Conservation (phyloP, 2,888 invertebrate species). For the Steinernema hermaphroditum region DNA sequence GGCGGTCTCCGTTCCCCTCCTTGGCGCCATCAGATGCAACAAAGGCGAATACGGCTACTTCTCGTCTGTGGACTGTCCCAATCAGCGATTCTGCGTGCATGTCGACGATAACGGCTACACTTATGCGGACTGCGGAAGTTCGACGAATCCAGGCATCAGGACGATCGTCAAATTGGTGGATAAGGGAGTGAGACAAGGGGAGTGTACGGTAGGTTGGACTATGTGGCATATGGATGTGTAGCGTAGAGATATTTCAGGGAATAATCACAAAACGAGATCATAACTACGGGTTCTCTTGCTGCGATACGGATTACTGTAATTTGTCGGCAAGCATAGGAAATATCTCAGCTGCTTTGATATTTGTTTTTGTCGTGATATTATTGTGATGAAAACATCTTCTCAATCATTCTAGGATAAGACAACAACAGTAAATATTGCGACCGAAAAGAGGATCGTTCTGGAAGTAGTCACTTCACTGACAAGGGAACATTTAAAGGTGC, state of each 20-base stretch:
- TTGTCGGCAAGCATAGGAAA: neutral
- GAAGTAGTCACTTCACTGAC: no score
- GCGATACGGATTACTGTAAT: neutral
- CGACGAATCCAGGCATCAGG: slow-evolving; percentile 5
- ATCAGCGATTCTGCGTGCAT: neutral
- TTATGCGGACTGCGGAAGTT: neutral
- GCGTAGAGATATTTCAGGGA: neutral
- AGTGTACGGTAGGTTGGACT: slow-evolving; percentile 6
- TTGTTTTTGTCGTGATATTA: no score
- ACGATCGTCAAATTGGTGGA: slow-evolving; percentile 2
- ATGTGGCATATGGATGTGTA: neutral
- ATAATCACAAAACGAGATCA: neutral
- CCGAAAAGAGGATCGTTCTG: no score
- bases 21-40: neutral
- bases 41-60: slow-evolving; percentile 14
- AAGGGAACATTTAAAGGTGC: no score
- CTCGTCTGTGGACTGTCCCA: neutral
- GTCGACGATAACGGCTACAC: slow-evolving; percentile 18
- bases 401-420: no score
- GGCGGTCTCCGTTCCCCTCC: neutral
- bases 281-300: slow-evolving; percentile 1
- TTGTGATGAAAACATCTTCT: no score
- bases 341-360: no score
- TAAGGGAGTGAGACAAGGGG: neutral
- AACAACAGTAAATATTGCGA: no score